A percentile compares a stretch with the other conserved stretches of the same genome.
Evolutionary conservation across 2,888 invertebrate genomes (phyloP).

Genomic region (Lamellibrachia satsuma): DNA sequence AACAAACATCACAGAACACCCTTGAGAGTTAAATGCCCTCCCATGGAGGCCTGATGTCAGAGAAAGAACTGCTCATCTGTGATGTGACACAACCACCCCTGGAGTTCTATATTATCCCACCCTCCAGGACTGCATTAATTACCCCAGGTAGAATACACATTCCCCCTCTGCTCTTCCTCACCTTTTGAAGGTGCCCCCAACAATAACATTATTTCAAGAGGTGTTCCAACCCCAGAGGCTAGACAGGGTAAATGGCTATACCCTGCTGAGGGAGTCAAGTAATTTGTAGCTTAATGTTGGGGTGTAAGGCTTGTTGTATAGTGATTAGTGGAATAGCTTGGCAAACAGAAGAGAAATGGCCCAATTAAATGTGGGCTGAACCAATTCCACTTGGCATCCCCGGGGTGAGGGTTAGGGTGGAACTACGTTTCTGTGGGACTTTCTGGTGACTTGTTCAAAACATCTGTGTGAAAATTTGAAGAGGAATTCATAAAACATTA

Average conservation of each 20-base stretch:
- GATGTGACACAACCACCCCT: background rate
- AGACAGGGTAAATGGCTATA: background rate
- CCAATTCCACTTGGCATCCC: background rate
- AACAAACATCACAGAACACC: background rate
- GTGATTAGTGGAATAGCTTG: background rate
- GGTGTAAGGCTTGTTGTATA: constrained; percentile 4
- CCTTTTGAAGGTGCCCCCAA: background rate
- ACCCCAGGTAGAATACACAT: constrained; percentile 11
- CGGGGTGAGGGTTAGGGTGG: background rate
- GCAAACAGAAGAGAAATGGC: constrained; percentile 13
- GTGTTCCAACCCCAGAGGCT: constrained; percentile 6
- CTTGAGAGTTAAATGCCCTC: background rate
- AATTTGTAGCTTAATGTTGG: constrained; percentile 9
- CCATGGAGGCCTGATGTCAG: background rate
- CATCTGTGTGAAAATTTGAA: background rate
- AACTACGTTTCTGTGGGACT: background rate
- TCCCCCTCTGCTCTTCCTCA: background rate
- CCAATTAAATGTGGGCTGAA: background rate
- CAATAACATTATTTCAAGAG: constrained; percentile 6
- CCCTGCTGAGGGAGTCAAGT: background rate
- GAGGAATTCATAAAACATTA: background rate
- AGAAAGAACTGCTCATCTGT: background rate
- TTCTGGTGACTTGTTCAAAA: background rate
- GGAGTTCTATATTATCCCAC: background rate
- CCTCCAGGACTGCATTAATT: background rate